A percentile compares a stretch with the other conserved stretches of the same genome.
These are phyloP conservation scores for Luperina nickerlii DNA, from an alignment of 2,888 invertebrate genomes.

Conservation along the genomic window DNA sequence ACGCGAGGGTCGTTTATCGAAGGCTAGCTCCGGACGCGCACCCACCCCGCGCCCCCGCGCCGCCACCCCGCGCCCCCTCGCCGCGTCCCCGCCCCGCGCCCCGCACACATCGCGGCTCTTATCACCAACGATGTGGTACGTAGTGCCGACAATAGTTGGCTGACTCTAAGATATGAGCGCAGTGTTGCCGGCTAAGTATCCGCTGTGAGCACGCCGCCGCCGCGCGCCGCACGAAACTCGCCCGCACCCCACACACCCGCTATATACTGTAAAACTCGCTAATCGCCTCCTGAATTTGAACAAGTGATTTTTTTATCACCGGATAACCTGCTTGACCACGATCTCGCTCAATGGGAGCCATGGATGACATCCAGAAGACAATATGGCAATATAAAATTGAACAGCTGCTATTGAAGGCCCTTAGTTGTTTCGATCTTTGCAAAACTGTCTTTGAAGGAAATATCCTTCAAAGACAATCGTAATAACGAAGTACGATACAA, in stretches of 20 bases:
- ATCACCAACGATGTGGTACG: conserved; percentile 32
- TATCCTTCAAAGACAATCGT: too few species aligned
- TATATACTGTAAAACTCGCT: too few species aligned
- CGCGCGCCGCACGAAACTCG: background rate
- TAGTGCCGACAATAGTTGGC: conserved; percentile 41
- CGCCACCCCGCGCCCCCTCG: conserved; percentile 4
- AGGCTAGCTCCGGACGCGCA: conserved; percentile 37
- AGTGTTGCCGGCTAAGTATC: conserved; percentile 32
- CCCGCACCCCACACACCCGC: too few species aligned
- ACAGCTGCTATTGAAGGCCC: background rate
- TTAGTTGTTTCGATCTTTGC: background rate
- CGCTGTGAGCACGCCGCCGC: background rate
- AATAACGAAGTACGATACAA: background rate
- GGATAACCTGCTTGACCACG: background rate
- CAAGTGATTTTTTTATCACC: background rate
- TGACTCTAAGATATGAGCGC: conserved; percentile 38
- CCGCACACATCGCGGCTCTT: conserved; percentile 27
- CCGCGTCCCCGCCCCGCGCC: conserved; percentile 8
- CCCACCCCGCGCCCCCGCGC: conserved; percentile 8
- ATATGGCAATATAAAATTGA: background rate
- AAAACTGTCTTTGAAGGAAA: background rate
- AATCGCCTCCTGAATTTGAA: background rate
- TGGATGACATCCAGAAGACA: too few species aligned
- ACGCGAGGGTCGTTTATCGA: conserved; percentile 41
- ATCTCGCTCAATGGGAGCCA: background rate